Conservation (phyloP, 2,797 vertebrate species). For the Macrochelys suwanniensis region DNA sequence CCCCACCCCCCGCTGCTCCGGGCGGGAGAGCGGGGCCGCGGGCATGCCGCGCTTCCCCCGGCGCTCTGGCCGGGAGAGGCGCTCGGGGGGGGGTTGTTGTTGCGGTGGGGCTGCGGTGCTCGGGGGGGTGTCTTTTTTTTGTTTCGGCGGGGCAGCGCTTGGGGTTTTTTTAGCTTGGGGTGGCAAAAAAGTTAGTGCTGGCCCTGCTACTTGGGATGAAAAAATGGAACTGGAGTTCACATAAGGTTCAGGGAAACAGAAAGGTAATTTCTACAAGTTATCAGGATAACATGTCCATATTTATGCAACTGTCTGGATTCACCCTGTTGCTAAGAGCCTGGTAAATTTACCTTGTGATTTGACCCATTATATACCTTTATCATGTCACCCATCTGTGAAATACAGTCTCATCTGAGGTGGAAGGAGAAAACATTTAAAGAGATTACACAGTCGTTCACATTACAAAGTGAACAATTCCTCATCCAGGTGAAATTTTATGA, state of each 20-base stretch:
- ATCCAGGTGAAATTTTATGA: not conserved
- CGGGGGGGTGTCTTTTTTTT: no score
- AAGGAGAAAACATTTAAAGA: not conserved
- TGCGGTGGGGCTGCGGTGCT: no score
- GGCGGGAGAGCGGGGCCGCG: no score
- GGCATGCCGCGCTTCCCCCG: no score
- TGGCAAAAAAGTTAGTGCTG: no score
- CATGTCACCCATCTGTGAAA: not conserved
- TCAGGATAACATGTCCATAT: not conserved
- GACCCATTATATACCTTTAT: not conserved
- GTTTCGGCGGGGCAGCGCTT: no score
- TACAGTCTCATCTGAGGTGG: accelerated
- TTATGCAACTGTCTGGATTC: not conserved
- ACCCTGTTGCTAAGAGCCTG: not conserved
- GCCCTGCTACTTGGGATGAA: not conserved
- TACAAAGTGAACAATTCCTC: not conserved
- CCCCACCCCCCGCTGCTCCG: no score
- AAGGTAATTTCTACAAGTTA: not conserved
- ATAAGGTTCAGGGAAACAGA: not conserved
- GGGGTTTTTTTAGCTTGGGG: no score
- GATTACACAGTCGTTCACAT: not conserved
- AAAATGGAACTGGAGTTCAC: not conserved
- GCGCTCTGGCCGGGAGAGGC: no score
- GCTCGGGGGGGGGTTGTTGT: no score
- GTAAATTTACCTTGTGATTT: not conserved